Evolutionary conservation across 1,140 invertebrate species (phyloP), one percentile per base, ranked within the genome.

Genomic region (Drosophila pandora): DNA sequence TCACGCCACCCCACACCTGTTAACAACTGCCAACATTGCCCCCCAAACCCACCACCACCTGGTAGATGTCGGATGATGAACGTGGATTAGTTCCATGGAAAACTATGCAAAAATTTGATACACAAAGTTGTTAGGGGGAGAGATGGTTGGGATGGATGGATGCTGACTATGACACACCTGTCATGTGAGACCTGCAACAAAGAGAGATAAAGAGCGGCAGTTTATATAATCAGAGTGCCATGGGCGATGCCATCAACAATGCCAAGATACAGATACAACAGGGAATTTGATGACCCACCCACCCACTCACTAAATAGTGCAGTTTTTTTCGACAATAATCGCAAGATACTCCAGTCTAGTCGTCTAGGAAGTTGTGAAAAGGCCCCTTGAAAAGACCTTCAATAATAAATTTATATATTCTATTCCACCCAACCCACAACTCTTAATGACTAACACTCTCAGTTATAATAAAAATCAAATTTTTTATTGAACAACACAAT

Each of bases 31-130:
- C 30, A 17, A 17, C 17, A 17, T 12, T 12, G 9, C 5, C 25
- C 41, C 9, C 32, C 21, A 17, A 6, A 6, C 22, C 13, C 45
- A 25, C 39, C n/a, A 3, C 39, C 10, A 2, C n/a, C 13, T 4
- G n/a, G 3, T n/a, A 9, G 34, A n/a, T 43, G 41, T 43, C 41
- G 32, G 32, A 62, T 62, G 62, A 45, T 67, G 49, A 39, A 67
- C 65, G 39, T 68, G 62, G 54, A 76, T 78, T 72, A 61, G 61
- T 76, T 77, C 39, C 67, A 68, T 62, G 60, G 48, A 76, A 83
- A 84, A 84, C 82, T 71, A 67, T 59, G 61, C 76, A 54, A 79
- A 64, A 83, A 79, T 68, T 74, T 68, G 67, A 83, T 63, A 62
- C 53, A 70, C 65, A 79, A 64, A 64, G 59, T 64, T 78, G 62